A percentile compares a stretch with the other conserved stretches of the same genome.
Conservation (phyloP, 2,797 vertebrate species). For the Percopsis omiscomaycus region DNA sequence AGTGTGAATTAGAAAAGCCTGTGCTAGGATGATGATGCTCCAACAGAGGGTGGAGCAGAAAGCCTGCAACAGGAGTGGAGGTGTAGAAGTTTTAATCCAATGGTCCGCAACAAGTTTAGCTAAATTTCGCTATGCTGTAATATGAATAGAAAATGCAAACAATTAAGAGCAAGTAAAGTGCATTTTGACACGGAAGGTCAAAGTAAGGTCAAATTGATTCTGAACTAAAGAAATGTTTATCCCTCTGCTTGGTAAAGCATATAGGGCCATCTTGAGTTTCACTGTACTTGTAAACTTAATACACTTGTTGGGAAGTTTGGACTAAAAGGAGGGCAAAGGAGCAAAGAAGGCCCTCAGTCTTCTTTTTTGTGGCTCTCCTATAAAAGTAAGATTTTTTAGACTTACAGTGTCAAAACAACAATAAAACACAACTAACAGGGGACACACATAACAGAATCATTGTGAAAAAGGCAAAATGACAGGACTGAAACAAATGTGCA, state of each 20-base stretch:
- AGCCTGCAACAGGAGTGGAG: conserved; percentile 34
- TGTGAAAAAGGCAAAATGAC: conserved; percentile 29
- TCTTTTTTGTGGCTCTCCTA: background rate
- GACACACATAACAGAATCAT: conserved; percentile 23
- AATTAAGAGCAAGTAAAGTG: too few species aligned
- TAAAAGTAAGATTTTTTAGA: conserved; percentile 9
- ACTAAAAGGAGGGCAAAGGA: conserved; percentile 26
- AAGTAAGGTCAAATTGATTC: too few species aligned
- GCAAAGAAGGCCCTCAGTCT: conserved; percentile 5
- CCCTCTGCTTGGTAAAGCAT: conserved; percentile 1
- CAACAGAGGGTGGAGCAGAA: conserved; percentile 38
- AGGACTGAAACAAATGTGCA: conserved; percentile 30
- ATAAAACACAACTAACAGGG: conserved; percentile 13
- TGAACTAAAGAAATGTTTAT: background rate
- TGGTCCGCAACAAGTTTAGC: conserved; percentile 39
- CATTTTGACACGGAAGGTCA: background rate
- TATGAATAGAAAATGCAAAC: too few species aligned
- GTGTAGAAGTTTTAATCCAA: conserved; percentile 30
- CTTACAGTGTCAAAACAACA: conserved; percentile 18
- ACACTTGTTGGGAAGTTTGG: conserved; percentile 37
- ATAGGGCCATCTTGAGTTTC: background rate
- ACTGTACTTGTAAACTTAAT: conserved; percentile 4
- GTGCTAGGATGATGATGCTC: conserved; percentile 25
- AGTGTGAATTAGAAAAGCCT: conserved; percentile 43
- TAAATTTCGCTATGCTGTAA: background rate